A percentile compares a stretch with the other conserved stretches of the same genome.
phyloP scores from a whole-genome alignment of 2,113 vertebrate species.

The Mustelus asterias region DNA sequence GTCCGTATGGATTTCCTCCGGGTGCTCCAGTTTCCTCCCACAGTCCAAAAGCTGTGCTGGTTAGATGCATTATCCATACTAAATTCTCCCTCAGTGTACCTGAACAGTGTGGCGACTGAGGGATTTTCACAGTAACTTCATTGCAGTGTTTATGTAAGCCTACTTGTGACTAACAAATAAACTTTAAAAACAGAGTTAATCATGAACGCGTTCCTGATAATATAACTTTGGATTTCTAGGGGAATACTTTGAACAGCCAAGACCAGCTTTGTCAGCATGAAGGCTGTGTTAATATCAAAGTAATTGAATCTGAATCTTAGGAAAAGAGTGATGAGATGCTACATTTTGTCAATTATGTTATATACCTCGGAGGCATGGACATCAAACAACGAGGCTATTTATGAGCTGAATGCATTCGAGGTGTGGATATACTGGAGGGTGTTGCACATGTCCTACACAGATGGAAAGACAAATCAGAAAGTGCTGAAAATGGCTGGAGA shows the following conservation, averaged over 20 bases:
- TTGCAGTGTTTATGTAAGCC: no score
- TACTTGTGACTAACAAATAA: no score
- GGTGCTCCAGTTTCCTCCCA: no score
- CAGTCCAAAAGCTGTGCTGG: no score
- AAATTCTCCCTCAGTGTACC: no score
- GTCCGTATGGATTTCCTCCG: no score
- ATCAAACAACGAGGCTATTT: not conserved
- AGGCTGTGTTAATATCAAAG: not conserved
- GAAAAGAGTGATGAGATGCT: not conserved
- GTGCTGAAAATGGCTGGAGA: not conserved
- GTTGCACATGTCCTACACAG: not conserved
- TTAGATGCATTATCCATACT: no score
- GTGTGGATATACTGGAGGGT: not conserved
- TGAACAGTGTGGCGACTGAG: no score
- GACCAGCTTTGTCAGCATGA: not conserved
- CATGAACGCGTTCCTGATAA: not conserved
- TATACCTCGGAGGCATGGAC: not conserved
- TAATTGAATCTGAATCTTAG: not conserved
- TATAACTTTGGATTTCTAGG: not conserved
- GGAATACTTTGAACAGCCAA: not conserved
- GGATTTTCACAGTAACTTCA: no score
- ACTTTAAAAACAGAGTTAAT: not conserved
- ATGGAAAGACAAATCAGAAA: not conserved
- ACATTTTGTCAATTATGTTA: not conserved
- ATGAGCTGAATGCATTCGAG: not conserved